Base-by-base conservation (phyloP, 2,797 vertebrate genomes). In the Rhinichthys osculus region DNA sequence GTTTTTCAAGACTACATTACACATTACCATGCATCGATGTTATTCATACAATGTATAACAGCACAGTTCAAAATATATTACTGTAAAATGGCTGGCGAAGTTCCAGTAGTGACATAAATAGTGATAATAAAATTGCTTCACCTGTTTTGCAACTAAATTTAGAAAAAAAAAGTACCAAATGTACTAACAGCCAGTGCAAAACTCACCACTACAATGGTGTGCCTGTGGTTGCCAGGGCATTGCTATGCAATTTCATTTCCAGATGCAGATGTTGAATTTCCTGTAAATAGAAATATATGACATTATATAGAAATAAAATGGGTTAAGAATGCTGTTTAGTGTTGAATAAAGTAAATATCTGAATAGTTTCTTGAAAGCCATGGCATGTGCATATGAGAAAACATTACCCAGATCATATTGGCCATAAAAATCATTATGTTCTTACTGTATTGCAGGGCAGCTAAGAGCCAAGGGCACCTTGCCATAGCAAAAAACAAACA, bases 361-460 rank as follows among this genome's bases (percentile, higher is more conserved):
- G 7, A 78, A 42, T 78, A 40, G 13, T 40, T 74, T 33, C 5
- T 27, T 27, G 27, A 27, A 27, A 27, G 27, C 27, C 30, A 71
- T 67, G n/a, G n/a, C 30, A 38, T 38, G 67, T 70, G 67, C 67
- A 40, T 27, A 47, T 72, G 13, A 84, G 14, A 67, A 62, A 71
- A 33, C 23, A 38, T 54, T 35, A 52, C 4, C 0, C 21, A 17
- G 19, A 33, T 33, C 14, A 59, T 33, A 17, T 6, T n/a, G 27
- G 67, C 33, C 13, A 27, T 83, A 72, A 67, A 79, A 88, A 90
- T 90, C 85, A 88, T 88, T 89, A 89, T 77, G 83, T 80, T 70
- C 66, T 85, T 72, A 13, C 21, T 67, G 82, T 54, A 83, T 70
- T 47, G 72, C 73, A 64, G 71, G 66, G 64, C 67, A 83, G 73